Evolutionary conservation across 2,113 vertebrate species (phyloP).

Genomic region (Tringa solitaria): DNA sequence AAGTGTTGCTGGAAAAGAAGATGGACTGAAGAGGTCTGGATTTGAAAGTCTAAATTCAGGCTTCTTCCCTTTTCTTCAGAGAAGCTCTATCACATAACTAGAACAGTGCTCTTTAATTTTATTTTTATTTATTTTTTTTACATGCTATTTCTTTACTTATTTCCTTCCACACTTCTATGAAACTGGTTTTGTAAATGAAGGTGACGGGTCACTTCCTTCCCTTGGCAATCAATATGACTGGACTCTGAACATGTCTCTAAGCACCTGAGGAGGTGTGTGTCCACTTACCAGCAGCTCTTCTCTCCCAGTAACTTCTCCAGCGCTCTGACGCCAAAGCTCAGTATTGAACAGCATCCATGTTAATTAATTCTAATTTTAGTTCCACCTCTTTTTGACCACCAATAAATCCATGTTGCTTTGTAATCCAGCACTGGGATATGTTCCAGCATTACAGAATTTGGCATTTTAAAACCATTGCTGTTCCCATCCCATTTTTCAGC

Average conservation of each 20-base stretch:
- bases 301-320: not conserved
- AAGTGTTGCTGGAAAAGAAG: not conserved
- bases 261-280: not conserved
- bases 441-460: not conserved
- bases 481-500: not conserved
- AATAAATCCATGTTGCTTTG: slow-evolving; percentile 39
- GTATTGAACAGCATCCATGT: not conserved
- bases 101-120: not conserved
- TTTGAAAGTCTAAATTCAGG: not conserved
- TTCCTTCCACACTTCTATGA: not conserved
- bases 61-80: not conserved
- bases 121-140: not conserved
- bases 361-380: slow-evolving; percentile 66
- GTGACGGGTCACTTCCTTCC: not conserved
- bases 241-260: not conserved
- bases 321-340: not conserved
- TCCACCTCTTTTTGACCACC: slow-evolving; percentile 33
- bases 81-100: not conserved
- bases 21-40: not conserved
- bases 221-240: not conserved
- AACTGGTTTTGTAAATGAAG: not conserved
- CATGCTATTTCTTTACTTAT: not conserved
- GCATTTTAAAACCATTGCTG: not conserved
- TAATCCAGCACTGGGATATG: not conserved
- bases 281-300: not conserved